Base-by-base conservation (phyloP, 2,888 invertebrate species). In the Aphelenchoides bicaudatus region DNA sequence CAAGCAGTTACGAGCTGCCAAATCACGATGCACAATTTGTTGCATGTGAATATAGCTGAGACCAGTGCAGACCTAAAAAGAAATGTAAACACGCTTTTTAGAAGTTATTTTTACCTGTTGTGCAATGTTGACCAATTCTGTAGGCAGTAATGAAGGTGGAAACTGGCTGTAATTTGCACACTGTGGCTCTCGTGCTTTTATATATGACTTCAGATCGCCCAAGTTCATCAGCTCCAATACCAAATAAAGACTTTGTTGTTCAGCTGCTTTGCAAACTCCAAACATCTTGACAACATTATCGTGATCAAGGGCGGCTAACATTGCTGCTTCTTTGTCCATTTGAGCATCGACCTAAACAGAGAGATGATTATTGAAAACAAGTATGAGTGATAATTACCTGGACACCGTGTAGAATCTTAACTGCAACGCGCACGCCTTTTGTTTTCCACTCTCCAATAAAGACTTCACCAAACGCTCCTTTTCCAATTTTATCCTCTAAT, bases 181-280 rank as follows among this genome's bases (percentile, higher is more conserved):
- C 5, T 58, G 61, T 5, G 76, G 76, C 27, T 56, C 51, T 8
- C 76, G 62, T 21, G 58, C 56, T 2, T 60, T 54, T 19, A 76
- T 51, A 54, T 75, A 76, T 5, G 56, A 65, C 23, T 71, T 71
- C 23, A 74, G 64, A 51, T 76, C 75, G 39, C 96, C 96, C 71
- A 90, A 88, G 19, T 89, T 88, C 93, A 96, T 94, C 79, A 90
- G 92, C 80, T 98, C 96, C 82, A 96, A 96, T 23, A 77, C 71
- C 10, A 98, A 82, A 8, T 60, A 52, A 19, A 71, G 29, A 21
- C 21, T 27, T 3, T 56, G 29, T 0, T 92, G 91, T 77, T 90
- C 88, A 73, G 89, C 88, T 72, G 88, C 88, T 61, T 90, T 84
- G 58, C 90, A 88, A 6, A 92, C 90, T 0, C 93, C 94, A 61